Base-by-base conservation (phyloP, 2,797 vertebrate species). In the Trichosurus vulpecula region DNA sequence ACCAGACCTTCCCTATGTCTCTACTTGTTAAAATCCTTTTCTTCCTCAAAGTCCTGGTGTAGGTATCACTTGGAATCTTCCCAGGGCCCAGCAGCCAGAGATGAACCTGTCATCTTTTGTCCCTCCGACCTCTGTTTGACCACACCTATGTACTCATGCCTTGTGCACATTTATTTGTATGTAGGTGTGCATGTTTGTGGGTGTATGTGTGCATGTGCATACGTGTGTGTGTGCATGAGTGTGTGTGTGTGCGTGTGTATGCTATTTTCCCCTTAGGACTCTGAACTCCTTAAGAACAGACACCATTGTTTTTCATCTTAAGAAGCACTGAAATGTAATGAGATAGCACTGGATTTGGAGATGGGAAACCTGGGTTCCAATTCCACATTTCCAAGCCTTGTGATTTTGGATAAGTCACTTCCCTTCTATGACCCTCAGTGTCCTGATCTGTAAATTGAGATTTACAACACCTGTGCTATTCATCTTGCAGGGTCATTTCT, bases 391-490 rank as follows among this genome's bases (percentile, higher is more conserved):
- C 51, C 19, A 35, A 81, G 41, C 66, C 41, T 41, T 91, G 29
- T 92, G 54, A 92, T 54, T 13, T 19, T 90, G 47, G 74, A 53
- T 92, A 56, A 66, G 87, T 27, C 51, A 27, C 5, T 22, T 55
- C 56, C 55, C 2, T 27, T 53, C 52, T 53, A 41, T 57, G 57
- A 58, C 55, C 13, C 58, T 31, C 22, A n/a, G 22, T 12, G 29
- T 56, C 9, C 58, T 74, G 41, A 6, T 41, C n/a, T 55, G 0
- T 55, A 35, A 95, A 58, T 54, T 0, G 8, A 56, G 58, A 35
- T 47, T 5, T 2, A 9, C 1, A 16, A 47, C 11, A 53, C 2
- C 12, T 10, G 2, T 8, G 0, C 66, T 8, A 41, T 74, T 6
- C 0, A 51, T 25, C 51, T 93, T 14, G 93, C n/a, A 22, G 56